phyloP scores from a whole-genome alignment of 2,888 invertebrate species.

The Tenthredo livida region DNA sequence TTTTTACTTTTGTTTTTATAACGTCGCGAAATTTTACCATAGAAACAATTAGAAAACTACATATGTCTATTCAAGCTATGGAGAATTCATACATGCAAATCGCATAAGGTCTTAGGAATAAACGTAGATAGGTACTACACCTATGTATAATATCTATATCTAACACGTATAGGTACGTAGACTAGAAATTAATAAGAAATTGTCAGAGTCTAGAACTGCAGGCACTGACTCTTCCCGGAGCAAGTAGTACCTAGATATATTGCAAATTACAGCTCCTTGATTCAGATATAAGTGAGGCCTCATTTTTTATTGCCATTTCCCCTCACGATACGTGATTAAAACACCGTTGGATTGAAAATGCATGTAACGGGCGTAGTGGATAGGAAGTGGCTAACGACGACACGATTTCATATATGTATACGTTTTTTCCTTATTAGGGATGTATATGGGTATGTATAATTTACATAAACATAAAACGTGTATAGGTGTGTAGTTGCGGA shows the following conservation, averaged over 20 bases:
- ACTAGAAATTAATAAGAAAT: background rate
- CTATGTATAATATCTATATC: conserved; percentile 2
- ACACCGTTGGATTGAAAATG: conserved; percentile 19
- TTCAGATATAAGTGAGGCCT: conserved; percentile 38
- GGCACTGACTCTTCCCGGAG: background rate
- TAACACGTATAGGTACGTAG: background rate
- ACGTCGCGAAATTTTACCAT: background rate
- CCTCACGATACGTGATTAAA: conserved; percentile 26
- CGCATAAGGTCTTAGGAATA: too few species aligned
- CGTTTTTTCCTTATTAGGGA: background rate
- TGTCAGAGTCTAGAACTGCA: background rate
- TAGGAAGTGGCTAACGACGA: conserved; percentile 20
- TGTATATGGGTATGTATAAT: background rate
- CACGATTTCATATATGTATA: background rate
- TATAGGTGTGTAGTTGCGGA: background rate
- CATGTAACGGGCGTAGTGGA: background rate
- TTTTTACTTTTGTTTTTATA: background rate
- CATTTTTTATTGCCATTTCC: conserved; percentile 3
- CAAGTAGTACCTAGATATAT: background rate
- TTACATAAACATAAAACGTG: background rate
- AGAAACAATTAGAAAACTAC: background rate
- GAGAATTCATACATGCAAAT: background rate
- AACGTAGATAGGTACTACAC: too few species aligned
- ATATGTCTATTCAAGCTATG: background rate
- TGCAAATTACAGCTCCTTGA: conserved; percentile 20